Conservation (phyloP, 2,113 vertebrate species). For the Steatornis caripensis region DNA sequence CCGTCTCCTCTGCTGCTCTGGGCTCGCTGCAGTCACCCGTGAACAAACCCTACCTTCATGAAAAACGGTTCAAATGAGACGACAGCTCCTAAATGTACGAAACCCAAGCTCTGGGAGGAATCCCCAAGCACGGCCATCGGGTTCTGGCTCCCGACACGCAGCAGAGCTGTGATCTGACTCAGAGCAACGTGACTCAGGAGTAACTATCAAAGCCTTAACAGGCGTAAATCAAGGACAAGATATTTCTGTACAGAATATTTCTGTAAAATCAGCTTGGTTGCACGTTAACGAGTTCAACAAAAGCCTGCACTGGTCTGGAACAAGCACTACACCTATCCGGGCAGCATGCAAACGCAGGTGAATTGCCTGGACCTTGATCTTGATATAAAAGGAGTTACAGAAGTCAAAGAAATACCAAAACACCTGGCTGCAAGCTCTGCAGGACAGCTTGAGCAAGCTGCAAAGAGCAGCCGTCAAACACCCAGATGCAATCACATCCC, state of each 20-base stretch:
- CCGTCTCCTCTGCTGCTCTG: not conserved
- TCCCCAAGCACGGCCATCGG: not conserved
- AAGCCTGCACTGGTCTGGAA: not conserved
- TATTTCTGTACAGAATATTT: not conserved
- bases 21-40: not conserved
- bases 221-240: not conserved
- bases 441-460: not conserved
- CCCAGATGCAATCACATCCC: not conserved
- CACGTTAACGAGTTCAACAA: not conserved
- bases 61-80: not conserved
- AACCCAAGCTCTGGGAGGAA: not conserved
- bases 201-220: not conserved
- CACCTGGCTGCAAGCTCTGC: not conserved
- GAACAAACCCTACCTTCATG: not conserved
- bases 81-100: accelerated
- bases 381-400: not conserved
- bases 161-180: not conserved
- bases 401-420: not conserved
- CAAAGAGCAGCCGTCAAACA: not conserved
- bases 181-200: not conserved
- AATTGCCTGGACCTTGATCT: not conserved
- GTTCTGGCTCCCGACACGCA: not conserved
- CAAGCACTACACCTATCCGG: not conserved
- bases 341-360: not conserved
- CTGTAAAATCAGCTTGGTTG: not conserved